A percentile compares a stretch with the other conserved stretches of the same genome.
These are phyloP conservation scores for Epirrita christyi DNA, from an alignment of 2,888 invertebrate species.

Conservation along the genomic window DNA sequence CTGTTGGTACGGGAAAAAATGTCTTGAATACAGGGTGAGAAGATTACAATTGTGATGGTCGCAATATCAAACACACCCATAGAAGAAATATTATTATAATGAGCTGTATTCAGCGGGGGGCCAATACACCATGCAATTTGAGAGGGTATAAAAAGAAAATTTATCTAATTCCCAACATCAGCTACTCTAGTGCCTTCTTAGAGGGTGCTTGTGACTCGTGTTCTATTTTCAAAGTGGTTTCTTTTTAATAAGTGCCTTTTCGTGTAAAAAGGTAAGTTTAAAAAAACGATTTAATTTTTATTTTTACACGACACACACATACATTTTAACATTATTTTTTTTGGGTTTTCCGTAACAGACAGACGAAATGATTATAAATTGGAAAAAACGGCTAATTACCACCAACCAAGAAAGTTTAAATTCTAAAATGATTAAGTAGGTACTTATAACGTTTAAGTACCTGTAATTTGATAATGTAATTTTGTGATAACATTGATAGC, in stretches of 20 bases:
- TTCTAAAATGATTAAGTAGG: neutral
- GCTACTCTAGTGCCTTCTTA: constrained; percentile 53
- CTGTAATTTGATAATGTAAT: no score
- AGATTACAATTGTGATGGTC: constrained; percentile 66
- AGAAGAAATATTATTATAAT: constrained; percentile 58
- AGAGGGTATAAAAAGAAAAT: constrained; percentile 68
- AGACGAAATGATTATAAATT: no score
- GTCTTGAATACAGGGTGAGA: constrained; percentile 67
- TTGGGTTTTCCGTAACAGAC: no score
- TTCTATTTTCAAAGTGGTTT: constrained; percentile 37
- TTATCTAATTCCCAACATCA: constrained; percentile 44
- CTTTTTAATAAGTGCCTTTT: constrained; percentile 34
- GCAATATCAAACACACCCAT: constrained; percentile 73
- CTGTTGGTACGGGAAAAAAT: constrained; percentile 41
- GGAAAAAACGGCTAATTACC: no score
- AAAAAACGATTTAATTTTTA: neutral
- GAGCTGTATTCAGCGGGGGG: constrained; percentile 80
- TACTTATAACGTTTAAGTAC: neutral
- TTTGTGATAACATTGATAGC: no score
- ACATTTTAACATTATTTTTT: no score
- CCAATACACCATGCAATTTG: constrained; percentile 69
- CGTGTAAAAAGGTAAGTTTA: constrained; percentile 48
- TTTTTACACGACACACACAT: neutral
- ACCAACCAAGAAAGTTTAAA: no score
- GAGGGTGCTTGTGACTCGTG: constrained; percentile 57